Conservation (phyloP, 2,797 vertebrate genomes). For the Meda fulgida region DNA sequence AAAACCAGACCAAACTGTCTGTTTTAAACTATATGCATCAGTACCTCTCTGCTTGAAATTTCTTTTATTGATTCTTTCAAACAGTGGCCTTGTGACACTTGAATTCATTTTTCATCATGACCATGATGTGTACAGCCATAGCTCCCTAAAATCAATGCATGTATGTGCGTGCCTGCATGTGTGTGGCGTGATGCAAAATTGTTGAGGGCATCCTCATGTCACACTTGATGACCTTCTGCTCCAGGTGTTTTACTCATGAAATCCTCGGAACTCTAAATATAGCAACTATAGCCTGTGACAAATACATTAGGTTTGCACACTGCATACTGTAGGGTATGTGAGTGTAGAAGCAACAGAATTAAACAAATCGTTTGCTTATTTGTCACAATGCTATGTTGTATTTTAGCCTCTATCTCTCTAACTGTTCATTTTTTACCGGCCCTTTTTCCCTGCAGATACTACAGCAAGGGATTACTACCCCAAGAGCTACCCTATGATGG, state of each 20-base stretch:
- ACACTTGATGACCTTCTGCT: background rate
- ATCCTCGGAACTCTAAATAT: slow-evolving; percentile 1
- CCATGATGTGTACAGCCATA: background rate
- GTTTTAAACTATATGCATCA: background rate
- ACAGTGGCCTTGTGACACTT: background rate
- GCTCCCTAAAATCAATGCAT: background rate
- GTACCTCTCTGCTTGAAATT: background rate
- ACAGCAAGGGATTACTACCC: slow-evolving; percentile 82
- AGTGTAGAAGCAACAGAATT: background rate
- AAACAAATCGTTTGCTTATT: background rate
- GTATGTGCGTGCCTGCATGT: background rate
- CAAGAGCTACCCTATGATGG: slow-evolving; percentile 83
- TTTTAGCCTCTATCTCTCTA: background rate
- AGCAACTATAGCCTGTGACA: background rate
- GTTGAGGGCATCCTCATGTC: slow-evolving; percentile 15
- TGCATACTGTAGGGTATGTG: background rate
- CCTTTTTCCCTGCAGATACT: slow-evolving; percentile 72
- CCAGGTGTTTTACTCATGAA: slow-evolving; percentile 25
- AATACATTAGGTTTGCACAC: background rate
- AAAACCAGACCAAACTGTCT: slow-evolving; percentile 7
- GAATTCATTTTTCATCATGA: slow-evolving; percentile 19
- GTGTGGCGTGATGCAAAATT: background rate
- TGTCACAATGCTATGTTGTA: background rate
- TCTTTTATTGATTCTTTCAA: background rate
- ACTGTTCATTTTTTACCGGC: background rate